phyloP scores from a whole-genome alignment of 2,888 invertebrate genomes.

The Drosophila dives region DNA sequence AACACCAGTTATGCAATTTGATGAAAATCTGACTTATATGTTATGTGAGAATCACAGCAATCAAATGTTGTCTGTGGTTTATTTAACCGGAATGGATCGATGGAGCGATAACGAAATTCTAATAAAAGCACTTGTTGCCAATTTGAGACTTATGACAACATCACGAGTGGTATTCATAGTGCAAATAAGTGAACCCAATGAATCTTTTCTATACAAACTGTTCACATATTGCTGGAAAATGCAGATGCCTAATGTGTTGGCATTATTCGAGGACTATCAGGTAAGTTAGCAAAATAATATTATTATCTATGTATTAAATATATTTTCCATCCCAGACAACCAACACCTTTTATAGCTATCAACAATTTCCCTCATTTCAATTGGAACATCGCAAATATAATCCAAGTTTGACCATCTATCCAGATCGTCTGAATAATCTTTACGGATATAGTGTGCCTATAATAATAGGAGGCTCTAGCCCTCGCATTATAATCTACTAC shows the following conservation, averaged over 20 bases:
- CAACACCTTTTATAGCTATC: conserved; percentile 65
- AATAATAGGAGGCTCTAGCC: conserved; percentile 69
- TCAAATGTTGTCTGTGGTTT: conserved; percentile 62
- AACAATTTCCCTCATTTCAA: conserved; percentile 68
- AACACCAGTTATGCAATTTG: conserved; percentile 65
- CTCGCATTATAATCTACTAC: conserved; percentile 70
- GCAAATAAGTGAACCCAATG: conserved; percentile 29
- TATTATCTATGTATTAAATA: background rate
- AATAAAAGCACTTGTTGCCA: conserved; percentile 57
- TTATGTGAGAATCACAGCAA: conserved; percentile 54
- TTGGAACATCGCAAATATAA: conserved; percentile 52
- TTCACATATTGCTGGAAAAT: conserved; percentile 70
- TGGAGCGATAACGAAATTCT: conserved; percentile 52
- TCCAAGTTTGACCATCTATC: conserved; percentile 45
- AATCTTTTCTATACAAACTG: conserved; percentile 43
- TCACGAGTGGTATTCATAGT: conserved; percentile 72
- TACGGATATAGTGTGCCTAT: conserved; percentile 62
- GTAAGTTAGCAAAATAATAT: conserved; percentile 34
- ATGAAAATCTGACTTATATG: conserved; percentile 62
- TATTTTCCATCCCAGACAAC: conserved; percentile 44
- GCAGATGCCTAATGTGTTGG: conserved; percentile 73
- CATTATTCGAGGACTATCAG: conserved; percentile 64
- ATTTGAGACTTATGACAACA: conserved; percentile 69
- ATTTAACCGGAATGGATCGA: conserved; percentile 38
- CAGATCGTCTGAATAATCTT: conserved; percentile 64